phyloP scores from a whole-genome alignment of 1,140 invertebrate genomes.

The Drosophila equinoxialis region DNA sequence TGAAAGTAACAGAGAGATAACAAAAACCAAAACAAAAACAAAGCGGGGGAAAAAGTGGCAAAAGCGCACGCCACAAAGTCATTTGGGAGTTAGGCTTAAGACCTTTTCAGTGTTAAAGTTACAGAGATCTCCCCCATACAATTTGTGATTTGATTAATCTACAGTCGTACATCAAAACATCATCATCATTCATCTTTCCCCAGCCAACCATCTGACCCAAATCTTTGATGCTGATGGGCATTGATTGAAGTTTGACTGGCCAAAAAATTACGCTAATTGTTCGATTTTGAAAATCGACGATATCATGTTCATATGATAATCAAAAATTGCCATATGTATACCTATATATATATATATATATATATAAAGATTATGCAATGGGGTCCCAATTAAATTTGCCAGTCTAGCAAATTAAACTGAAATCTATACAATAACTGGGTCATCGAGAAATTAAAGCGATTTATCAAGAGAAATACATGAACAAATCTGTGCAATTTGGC shows the following conservation, averaged over 20 bases:
- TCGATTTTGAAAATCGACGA: conserved; percentile 29
- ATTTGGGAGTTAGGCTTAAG: conserved; percentile 47
- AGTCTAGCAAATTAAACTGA: conserved; percentile 49
- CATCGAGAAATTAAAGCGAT: conserved; percentile 52
- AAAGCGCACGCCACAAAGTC: conserved; percentile 48
- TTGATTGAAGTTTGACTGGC: conserved; percentile 51
- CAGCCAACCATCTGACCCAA: conserved; percentile 42
- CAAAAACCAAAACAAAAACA: conserved; percentile 1
- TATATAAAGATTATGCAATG: conserved; percentile 13
- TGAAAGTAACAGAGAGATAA: conserved; percentile 10
- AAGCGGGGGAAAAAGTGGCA: neutral
- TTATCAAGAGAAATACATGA: conserved; percentile 12
- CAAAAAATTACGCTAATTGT: conserved; percentile 52
- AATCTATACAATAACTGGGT: conserved; percentile 53
- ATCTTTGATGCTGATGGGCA: conserved; percentile 55
- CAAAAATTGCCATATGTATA: conserved; percentile 8
- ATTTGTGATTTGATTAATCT: conserved; percentile 66
- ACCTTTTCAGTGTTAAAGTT: neutral
- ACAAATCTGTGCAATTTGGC: conserved; percentile 47
- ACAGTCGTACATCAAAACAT: conserved; percentile 67
- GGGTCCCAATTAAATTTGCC: conserved; percentile 46
- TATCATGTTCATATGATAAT: conserved; percentile 21
- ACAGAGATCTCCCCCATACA: conserved; percentile 19
- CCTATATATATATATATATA: no score
- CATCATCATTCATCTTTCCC: conserved; percentile 60